These are phyloP conservation scores for Diceros bicornis DNA, from an alignment of 2,797 vertebrate genomes.

Conservation along the genomic window DNA sequence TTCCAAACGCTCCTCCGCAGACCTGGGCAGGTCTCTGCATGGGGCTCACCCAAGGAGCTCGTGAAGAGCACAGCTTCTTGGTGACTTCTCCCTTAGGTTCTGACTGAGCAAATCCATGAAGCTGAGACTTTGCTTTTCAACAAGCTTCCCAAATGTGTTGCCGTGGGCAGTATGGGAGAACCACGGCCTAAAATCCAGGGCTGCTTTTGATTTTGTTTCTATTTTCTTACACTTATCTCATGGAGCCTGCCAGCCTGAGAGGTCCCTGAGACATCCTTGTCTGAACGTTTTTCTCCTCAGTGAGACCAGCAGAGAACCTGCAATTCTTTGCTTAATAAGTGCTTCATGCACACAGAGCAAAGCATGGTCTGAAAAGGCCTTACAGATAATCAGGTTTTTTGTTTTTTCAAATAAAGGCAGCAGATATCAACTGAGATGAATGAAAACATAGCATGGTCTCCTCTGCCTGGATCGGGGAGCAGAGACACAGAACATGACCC, in stretches of 20 bases:
- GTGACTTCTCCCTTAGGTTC: background rate
- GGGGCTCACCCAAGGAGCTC: rapidly evolving
- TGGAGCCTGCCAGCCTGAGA: background rate
- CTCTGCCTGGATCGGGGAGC: background rate
- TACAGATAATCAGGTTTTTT: background rate
- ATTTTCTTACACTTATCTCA: rapidly evolving
- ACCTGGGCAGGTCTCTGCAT: background rate
- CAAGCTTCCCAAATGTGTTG: rapidly evolving
- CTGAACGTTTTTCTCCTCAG: background rate
- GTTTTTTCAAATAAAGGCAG: background rate
- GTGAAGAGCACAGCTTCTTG: rapidly evolving
- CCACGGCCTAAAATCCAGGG: rapidly evolving
- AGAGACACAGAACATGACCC: background rate
- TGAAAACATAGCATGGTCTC: rapidly evolving
- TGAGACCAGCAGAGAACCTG: background rate
- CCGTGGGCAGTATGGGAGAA: background rate
- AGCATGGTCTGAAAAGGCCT: background rate
- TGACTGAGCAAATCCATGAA: background rate
- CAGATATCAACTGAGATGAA: background rate
- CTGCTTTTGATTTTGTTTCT: background rate
- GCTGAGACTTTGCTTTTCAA: background rate
- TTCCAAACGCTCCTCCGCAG: background rate
- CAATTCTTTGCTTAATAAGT: background rate
- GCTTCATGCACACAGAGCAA: background rate
- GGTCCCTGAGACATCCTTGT: background rate